phyloP scores from a whole-genome alignment of 2,113 vertebrate species.

The Gopherus flavomarginatus region DNA sequence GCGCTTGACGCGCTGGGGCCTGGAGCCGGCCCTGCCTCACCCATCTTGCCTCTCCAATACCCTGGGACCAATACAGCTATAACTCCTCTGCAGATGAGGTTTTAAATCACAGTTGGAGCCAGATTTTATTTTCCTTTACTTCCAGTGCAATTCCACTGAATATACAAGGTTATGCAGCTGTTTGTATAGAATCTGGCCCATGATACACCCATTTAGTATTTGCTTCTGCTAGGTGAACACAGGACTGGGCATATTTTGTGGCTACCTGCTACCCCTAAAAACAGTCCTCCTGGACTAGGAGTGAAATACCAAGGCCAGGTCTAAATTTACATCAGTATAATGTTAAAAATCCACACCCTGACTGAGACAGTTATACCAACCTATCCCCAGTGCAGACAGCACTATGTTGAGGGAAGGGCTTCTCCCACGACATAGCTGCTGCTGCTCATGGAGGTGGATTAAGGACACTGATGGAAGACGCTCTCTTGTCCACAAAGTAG shows the following conservation, averaged over 20 bases:
- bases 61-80: background rate
- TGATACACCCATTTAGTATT: fast-evolving
- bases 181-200: fast-evolving
- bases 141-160: fast-evolving
- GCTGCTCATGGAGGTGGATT: too few relatives aligned
- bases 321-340: too few relatives aligned
- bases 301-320: background rate
- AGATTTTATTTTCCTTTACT: background rate
- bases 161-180: fast-evolving
- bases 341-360: background rate
- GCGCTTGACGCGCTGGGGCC: too few relatives aligned
- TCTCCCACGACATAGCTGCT: background rate
- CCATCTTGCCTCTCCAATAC: background rate
- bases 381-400: background rate
- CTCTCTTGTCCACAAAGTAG: too few relatives aligned
- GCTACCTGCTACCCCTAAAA: background rate
- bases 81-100: background rate
- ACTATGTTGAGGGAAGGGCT: background rate
- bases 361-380: background rate
- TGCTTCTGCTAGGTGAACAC: fast-evolving
- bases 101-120: background rate
- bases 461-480: too few relatives aligned
- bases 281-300: fast-evolving
- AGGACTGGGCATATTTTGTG: background rate
- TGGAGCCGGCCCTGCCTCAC: background rate